phyloP scores from a whole-genome alignment of 2,797 vertebrate genomes.

The Acipenser oxyrinchus region DNA sequence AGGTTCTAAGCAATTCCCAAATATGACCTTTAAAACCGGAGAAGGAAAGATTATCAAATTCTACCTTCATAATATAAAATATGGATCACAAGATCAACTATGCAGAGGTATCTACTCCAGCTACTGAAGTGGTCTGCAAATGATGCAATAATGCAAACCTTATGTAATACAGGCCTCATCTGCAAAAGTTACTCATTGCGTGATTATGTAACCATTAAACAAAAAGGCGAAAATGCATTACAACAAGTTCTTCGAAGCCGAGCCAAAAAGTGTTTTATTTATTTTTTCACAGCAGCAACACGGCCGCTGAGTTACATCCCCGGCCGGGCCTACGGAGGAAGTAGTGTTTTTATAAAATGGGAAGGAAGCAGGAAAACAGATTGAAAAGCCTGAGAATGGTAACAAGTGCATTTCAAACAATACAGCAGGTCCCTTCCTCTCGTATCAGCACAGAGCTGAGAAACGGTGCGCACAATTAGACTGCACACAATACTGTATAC shows the following conservation, averaged over 20 bases:
- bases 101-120: too few species aligned
- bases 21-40: too few species aligned
- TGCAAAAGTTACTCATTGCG: background rate
- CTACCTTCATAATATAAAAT: too few species aligned
- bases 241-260: slow-evolving; percentile 5
- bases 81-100: too few species aligned
- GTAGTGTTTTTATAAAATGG: slow-evolving; percentile 56
- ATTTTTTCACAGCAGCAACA: slow-evolving; percentile 35
- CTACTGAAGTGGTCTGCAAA: too few species aligned
- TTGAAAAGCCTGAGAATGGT: slow-evolving; percentile 60
- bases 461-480: slow-evolving; percentile 61
- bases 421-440: slow-evolving; percentile 39
- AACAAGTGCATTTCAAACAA: slow-evolving; percentile 52
- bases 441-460: slow-evolving; percentile 42
- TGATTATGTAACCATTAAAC: background rate
- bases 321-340: slow-evolving; percentile 41
- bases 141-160: too few species aligned
- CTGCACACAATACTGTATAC: slow-evolving; percentile 63
- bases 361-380: slow-evolving; percentile 82
- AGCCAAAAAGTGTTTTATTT: slow-evolving; percentile 6
- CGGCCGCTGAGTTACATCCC: slow-evolving; percentile 15
- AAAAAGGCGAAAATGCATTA: background rate
- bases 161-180: too few species aligned
- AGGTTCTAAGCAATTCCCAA: too few species aligned
- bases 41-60: too few species aligned